Evolutionary conservation across 2,113 vertebrate species (phyloP).

Genomic region (Tachysurus fulvidraco): DNA sequence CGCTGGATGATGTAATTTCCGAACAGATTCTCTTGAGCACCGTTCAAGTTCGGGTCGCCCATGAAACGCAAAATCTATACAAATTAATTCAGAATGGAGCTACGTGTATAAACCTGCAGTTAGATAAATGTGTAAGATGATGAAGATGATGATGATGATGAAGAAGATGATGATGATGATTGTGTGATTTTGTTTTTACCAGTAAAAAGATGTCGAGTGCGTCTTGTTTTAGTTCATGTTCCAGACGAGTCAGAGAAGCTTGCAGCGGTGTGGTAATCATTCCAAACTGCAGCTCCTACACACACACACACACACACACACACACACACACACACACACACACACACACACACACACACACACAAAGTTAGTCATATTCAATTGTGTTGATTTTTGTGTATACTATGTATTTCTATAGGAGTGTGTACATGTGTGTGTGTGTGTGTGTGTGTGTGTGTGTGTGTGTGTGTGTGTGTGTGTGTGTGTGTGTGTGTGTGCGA

Average conservation of each 20-base stretch:
- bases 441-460: too few species aligned
- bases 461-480: too few species aligned
- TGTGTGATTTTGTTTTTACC: slow-evolving; percentile 70
- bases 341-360: background rate
- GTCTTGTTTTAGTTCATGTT: slow-evolving; percentile 78
- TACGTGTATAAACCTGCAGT: background rate
- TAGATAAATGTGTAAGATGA: background rate
- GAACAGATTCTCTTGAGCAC: slow-evolving; percentile 84
- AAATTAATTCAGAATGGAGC: background rate
- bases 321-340: too few species aligned
- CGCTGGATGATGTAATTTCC: slow-evolving; percentile 95
- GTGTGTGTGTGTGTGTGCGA: background rate
- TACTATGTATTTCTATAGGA: background rate
- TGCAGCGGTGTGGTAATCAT: slow-evolving; percentile 82
- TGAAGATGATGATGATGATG: background rate
- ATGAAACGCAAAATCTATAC: slow-evolving; percentile 90
- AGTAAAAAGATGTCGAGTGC: slow-evolving; percentile 83
- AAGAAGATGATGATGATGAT: background rate
- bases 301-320: slow-evolving; percentile 18
- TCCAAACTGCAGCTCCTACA: slow-evolving; percentile 86
- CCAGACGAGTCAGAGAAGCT: slow-evolving; percentile 77
- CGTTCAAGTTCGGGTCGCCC: slow-evolving; percentile 88
- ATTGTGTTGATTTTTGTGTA: background rate
- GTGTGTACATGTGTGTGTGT: too few species aligned
- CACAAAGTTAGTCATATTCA: background rate